Conservation (phyloP, 1,140 invertebrate species). For the Carcinoscorpius rotundicauda region DNA sequence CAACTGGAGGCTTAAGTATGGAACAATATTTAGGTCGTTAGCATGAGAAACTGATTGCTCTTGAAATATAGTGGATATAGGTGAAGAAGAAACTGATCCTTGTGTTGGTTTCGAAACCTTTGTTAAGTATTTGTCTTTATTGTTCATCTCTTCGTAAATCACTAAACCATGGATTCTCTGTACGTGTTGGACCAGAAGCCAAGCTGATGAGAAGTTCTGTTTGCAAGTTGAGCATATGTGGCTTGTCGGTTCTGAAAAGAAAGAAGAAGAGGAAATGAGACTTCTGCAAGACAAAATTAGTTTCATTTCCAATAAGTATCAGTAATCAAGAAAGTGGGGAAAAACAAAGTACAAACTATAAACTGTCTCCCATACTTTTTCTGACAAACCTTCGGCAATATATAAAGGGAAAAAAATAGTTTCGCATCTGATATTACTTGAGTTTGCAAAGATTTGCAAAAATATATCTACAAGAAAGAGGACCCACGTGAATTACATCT, state of each 20-base stretch:
- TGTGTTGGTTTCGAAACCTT: slow-evolving; percentile 20
- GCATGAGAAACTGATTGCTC: background rate
- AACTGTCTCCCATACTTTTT: no score
- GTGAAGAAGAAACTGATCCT: slow-evolving; percentile 32
- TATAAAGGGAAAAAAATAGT: slow-evolving; percentile 28
- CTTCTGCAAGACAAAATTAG: background rate
- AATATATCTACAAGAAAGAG: no score
- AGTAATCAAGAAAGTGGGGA: slow-evolving; percentile 47
- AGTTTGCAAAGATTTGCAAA: no score
- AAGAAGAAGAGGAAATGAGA: slow-evolving; percentile 13
- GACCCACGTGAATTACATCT: no score
- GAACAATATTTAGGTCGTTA: background rate
- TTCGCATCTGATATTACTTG: no score
- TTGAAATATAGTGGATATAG: background rate
- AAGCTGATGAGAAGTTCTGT: slow-evolving; percentile 74
- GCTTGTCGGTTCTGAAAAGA: slow-evolving; percentile 81
- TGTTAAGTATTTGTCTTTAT: slow-evolving; percentile 12
- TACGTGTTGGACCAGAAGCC: slow-evolving; percentile 86
- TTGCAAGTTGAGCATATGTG: slow-evolving; percentile 92
- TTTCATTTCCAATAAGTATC: no score
- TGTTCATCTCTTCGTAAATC: slow-evolving; percentile 59
- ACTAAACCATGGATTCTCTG: slow-evolving; percentile 86
- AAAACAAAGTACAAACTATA: no score
- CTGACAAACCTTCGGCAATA: no score
- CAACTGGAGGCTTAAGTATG: slow-evolving; percentile 6